Evolutionary conservation across 2,113 vertebrate genomes (phyloP), one percentile per base, ranked within the genome.

Genomic region (Lates calcarifer): DNA sequence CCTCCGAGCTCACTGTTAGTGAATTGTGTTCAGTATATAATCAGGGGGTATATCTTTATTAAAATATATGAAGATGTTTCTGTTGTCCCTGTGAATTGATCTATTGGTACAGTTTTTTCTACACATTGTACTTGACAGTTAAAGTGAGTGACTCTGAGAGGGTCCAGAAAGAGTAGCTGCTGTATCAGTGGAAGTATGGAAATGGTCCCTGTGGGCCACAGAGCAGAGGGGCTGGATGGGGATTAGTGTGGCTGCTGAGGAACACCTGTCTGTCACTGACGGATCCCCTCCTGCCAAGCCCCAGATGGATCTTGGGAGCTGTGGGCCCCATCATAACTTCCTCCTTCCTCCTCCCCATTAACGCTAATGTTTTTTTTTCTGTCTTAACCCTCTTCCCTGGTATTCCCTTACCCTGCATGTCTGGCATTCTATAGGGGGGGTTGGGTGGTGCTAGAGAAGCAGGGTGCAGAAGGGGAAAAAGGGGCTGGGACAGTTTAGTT

Each of bases 241-340:
- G 90, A 86, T 90, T 84, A 83, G 73, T 82, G 20, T 67, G 78
- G 60, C 69, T 78, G 75, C 72, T 91, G 92, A 95, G 87, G 90
- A 92, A 90, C 93, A 95, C 93, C 93, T 94, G 92, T 88, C 92
- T 86, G 83, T 90, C 90, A 94, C 84, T 90, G 93, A 94, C 65
- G 87, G 90, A 91, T 95, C 91, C 81, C 80, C 72, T 88, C 0
- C 8, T 74, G 86, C 57, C 73, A 85, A 91, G 72, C 81, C 92
- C 74, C 84, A 90, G 84, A 90, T 89, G 90, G 72, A 70, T 87
- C 77, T 74, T 71, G 83, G 79, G 83, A 88, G 78, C 64, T 65
- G 81, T 72, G 85, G 89, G 81, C 84, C 79, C 0, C 0, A 81
- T 91, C 81, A 90, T 91, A 88, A 88, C 90, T 92, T 92, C 87